These are phyloP conservation scores for Otocyon megalotis DNA, from an alignment of 2,113 vertebrate species.

Conservation along the genomic window DNA sequence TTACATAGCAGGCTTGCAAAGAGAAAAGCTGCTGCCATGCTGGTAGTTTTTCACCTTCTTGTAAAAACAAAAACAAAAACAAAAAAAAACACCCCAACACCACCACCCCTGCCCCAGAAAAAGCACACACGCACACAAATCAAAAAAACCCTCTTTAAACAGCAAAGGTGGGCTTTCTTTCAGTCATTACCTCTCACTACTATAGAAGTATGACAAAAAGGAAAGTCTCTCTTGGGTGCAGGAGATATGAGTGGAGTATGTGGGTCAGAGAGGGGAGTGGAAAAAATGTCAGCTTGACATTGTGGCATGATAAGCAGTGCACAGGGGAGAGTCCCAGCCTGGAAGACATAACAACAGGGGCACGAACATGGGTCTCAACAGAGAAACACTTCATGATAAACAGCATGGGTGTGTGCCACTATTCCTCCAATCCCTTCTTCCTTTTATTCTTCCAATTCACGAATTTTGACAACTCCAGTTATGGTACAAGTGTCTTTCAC, in stretches of 20 bases:
- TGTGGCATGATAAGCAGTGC: not conserved
- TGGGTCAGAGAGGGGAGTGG: not conserved
- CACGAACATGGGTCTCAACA: not conserved
- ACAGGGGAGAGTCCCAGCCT: not conserved
- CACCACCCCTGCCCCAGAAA: not conserved
- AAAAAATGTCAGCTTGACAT: not conserved
- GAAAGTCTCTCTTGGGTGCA: not conserved
- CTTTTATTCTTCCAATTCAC: not conserved
- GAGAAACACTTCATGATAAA: not conserved
- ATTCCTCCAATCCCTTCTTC: not conserved
- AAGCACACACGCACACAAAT: not conserved
- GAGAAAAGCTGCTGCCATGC: not conserved
- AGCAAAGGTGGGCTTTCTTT: not conserved
- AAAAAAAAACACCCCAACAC: not conserved
- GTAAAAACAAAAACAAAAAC: not conserved
- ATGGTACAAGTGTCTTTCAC: not conserved
- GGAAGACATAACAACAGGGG: not conserved
- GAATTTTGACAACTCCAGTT: not conserved
- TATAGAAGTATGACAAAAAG: not conserved
- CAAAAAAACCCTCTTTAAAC: not conserved
- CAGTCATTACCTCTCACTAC: not conserved
- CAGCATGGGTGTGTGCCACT: rapidly evolving
- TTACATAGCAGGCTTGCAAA: not conserved
- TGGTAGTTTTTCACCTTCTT: not conserved
- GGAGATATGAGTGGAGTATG: not conserved